Evolutionary conservation across 1,140 invertebrate species (phyloP).

Genomic region (Drosophila pseudoobscura): DNA sequence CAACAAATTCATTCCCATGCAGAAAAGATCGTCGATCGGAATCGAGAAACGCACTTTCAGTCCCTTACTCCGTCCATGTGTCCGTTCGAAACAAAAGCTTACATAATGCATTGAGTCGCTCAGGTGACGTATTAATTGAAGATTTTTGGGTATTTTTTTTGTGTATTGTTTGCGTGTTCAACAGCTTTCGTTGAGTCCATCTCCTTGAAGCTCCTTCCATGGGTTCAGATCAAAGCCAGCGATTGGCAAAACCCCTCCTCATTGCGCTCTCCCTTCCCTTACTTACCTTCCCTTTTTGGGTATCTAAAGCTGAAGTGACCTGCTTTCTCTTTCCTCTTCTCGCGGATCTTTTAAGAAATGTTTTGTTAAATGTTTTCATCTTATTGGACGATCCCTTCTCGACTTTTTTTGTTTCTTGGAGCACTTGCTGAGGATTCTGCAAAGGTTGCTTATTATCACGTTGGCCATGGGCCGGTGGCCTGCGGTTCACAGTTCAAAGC

Average conservation of each 20-base stretch:
- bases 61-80: background rate
- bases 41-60: constrained; percentile 42
- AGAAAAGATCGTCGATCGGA: constrained; percentile 19
- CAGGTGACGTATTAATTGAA: constrained; percentile 75
- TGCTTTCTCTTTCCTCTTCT: constrained; percentile 73
- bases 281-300: constrained; percentile 46
- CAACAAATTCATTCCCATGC: constrained; percentile 1
- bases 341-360: constrained; percentile 22
- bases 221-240: constrained; percentile 39
- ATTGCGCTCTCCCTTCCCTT: constrained; percentile 37
- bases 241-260: constrained; percentile 47
- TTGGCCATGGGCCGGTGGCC: constrained; percentile 14
- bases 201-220: too few species aligned
- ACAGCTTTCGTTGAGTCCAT: constrained; percentile 27
- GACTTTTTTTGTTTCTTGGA: background rate
- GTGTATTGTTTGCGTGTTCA: constrained; percentile 7
- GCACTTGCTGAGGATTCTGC: constrained; percentile 34
- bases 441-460: constrained; percentile 14
- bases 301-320: constrained; percentile 74
- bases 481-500: constrained; percentile 39
- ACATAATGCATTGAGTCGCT: constrained; percentile 37
- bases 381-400: background rate
- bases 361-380: constrained; percentile 38
- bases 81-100: constrained; percentile 35
- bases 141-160: constrained; percentile 33